These are phyloP conservation scores for Ptychodera flava DNA, from an alignment of 35 echinoderm and acorn worm genomes.

Conservation along the genomic window DNA sequence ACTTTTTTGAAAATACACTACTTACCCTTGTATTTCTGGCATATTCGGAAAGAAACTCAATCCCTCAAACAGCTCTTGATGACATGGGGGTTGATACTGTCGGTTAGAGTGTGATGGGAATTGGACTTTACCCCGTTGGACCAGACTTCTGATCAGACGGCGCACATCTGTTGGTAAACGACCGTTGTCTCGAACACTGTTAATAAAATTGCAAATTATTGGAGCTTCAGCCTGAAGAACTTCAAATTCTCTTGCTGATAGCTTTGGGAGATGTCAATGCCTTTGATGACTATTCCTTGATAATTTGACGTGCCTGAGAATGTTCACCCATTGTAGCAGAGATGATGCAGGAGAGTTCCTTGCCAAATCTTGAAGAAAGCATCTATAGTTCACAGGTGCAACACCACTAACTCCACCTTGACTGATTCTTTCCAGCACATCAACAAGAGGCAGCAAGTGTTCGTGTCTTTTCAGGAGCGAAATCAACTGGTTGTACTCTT, in stretches of 20 bases:
- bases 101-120: neutral
- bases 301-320: neutral
- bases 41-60: neutral
- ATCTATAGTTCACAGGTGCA: neutral
- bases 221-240: neutral
- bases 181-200: neutral
- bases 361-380: neutral
- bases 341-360: neutral
- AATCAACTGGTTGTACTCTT: neutral
- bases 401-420: too few relatives aligned
- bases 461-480: neutral
- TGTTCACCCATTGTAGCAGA: neutral
- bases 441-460: neutral
- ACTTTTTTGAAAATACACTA: too few relatives aligned
- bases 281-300: neutral
- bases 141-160: neutral
- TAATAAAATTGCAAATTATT: neutral
- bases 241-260: neutral
- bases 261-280: neutral
- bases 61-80: neutral
- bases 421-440: neutral
- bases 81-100: neutral
- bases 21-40: neutral
- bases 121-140: neutral
- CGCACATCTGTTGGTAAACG: neutral